phyloP scores from a whole-genome alignment of 2,797 vertebrate genomes.

The Vultur gryphus region DNA sequence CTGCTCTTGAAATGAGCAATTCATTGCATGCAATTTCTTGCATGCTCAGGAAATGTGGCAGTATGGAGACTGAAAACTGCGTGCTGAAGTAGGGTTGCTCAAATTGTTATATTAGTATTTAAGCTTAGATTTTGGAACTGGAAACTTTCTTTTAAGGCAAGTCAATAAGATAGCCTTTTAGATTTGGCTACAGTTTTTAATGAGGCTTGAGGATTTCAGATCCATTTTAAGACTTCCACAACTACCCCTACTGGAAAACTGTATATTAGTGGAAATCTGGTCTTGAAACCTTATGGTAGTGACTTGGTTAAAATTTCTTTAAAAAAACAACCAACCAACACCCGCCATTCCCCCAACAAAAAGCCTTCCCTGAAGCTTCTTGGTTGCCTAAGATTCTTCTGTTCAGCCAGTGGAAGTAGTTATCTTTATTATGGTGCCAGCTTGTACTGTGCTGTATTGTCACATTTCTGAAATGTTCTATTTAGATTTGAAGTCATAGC shows the following conservation, averaged over 20 bases:
- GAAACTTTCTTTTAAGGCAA: neutral
- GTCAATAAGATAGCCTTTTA: neutral
- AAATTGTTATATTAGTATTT: neutral
- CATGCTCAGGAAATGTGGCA: neutral
- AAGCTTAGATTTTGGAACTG: neutral
- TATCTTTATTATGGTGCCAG: neutral
- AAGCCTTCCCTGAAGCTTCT: neutral
- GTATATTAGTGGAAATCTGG: neutral
- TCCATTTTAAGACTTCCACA: neutral
- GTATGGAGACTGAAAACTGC: neutral
- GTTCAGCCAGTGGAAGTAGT: neutral
- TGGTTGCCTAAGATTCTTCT: neutral
- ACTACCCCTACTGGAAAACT: neutral
- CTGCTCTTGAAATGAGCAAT: neutral
- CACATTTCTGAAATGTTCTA: neutral
- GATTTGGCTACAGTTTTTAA: neutral
- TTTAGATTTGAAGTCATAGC: neutral
- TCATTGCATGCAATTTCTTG: too few species aligned
- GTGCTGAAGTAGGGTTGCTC: neutral
- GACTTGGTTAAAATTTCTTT: neutral
- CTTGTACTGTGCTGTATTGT: neutral
- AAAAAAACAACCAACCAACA: rapidly evolving
- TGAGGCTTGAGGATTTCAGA: neutral
- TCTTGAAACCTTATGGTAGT: neutral
- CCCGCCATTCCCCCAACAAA: rapidly evolving